Conservation (phyloP, 2,113 vertebrate species). For the Prochilodus magdalenae region DNA sequence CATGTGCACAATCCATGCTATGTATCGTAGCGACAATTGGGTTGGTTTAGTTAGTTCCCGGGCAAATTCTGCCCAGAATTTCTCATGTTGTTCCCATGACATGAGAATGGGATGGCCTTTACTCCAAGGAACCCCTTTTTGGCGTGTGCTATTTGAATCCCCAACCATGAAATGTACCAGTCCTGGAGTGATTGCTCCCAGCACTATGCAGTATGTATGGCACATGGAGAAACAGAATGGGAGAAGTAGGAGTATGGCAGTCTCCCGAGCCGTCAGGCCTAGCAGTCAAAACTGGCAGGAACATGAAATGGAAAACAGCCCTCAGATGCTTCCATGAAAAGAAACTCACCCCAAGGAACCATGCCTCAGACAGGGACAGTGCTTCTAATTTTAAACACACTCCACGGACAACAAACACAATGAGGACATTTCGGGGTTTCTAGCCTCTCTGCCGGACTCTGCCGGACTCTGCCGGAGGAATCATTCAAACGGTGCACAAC, state of each 20-base stretch:
- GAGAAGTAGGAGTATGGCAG: not conserved
- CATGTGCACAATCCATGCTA: too few species aligned
- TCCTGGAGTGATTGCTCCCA: too few species aligned
- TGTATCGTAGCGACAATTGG: too few species aligned
- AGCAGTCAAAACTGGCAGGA: not conserved
- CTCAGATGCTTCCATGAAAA: not conserved
- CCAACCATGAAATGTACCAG: too few species aligned
- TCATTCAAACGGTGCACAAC: conserved; percentile 31
- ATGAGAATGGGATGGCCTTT: too few species aligned
- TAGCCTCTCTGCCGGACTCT: conserved; percentile 8
- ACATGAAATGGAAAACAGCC: not conserved
- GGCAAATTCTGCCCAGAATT: too few species aligned
- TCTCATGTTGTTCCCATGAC: too few species aligned
- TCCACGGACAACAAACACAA: conserved; percentile 29
- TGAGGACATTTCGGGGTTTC: conserved; percentile 14
- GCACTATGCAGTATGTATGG: not conserved
- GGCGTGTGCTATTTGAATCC: too few species aligned
- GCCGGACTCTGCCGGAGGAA: conserved; percentile 7
- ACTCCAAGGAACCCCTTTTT: too few species aligned
- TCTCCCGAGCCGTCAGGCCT: not conserved
- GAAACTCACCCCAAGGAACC: not conserved
- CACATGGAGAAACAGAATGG: not conserved
- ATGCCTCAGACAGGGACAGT: not conserved
- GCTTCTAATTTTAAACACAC: conserved; percentile 22
- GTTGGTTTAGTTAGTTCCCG: too few species aligned